Base-by-base conservation (phyloP, 2,888 invertebrate genomes). In the Thecophora atra region DNA sequence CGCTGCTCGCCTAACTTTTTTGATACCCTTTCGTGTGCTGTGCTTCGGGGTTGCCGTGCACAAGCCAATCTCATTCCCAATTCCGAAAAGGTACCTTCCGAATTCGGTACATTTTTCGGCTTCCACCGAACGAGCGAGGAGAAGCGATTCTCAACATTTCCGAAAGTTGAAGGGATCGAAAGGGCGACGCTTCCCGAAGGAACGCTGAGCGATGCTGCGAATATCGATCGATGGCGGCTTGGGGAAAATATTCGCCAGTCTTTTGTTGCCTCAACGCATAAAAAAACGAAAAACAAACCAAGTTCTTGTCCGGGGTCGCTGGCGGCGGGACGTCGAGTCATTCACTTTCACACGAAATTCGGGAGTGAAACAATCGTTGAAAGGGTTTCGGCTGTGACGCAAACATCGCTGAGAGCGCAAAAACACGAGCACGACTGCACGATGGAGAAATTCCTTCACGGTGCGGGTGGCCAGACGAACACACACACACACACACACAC, bases 161-260 rank as follows among this genome's bases (percentile, higher is more conserved):
- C 37, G 37, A 37, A 37, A 37, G 11, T 37, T 37, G 11, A 11
- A 8, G 11, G 51, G 51, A 51, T 51, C n/a, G 6, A 5, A n/a
- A 13, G n/a, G n/a, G 11, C 51, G 51, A 17, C 51, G n/a, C 11
- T 13, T 51, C 51, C n/a, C 17, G n/a, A 2, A 13, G 51, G n/a
- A 51, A 13, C n/a, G 17, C 51, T 78, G 78, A 73, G 24, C 5
- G 65, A 65, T 28, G 65, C 15, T 8, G 65, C 7, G 78, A 74
- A 3, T 21, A 82, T 77, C 79, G 80, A 84, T 84, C 84, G 82
- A 82, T 84, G 81, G 82, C 81, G 79, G 80, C 80, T 82, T 81
- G 79, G 80, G 77, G 79, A 80, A 79, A 52, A 11, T 78, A 80
- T 80, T 80, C 78, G 76, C 78, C 77, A 80, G 77, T 51, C 51